Percentiles rank a stretch among this genome's conserved stretches.
These are phyloP conservation scores for Chorisops tibialis DNA, from an alignment of 2,888 invertebrate genomes.

Conservation along the genomic window DNA sequence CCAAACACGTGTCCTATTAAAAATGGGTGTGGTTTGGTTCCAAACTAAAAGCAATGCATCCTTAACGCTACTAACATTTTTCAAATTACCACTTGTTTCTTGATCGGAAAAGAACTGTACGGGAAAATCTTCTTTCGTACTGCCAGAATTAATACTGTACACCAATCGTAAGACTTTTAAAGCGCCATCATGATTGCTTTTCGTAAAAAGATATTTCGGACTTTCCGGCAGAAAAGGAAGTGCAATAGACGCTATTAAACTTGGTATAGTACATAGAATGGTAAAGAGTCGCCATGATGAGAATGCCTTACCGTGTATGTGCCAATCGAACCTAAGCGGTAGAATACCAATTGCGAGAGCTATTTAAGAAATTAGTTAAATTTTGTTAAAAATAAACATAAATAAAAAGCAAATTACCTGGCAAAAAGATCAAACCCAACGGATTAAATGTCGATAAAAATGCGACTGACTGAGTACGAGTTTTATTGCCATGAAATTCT, in stretches of 20 bases:
- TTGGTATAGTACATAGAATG: slow-evolving; percentile 61
- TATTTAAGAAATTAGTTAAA: slow-evolving; percentile 37
- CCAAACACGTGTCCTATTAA: slow-evolving; percentile 39
- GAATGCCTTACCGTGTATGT: slow-evolving; percentile 57
- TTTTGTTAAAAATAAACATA: background rate
- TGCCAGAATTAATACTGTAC: slow-evolving; percentile 57
- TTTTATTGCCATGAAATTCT: slow-evolving; percentile 56
- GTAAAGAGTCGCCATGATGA: slow-evolving; percentile 75
- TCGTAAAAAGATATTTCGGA: slow-evolving; percentile 70
- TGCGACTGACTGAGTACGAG: slow-evolving; percentile 56
- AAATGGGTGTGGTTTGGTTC: slow-evolving; percentile 46
- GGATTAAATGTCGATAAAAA: slow-evolving; percentile 59
- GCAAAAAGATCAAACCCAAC: slow-evolving; percentile 56
- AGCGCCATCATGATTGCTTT: slow-evolving; percentile 59
- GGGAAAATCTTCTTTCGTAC: slow-evolving; percentile 52
- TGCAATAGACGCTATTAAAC: slow-evolving; percentile 55
- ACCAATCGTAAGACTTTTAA: slow-evolving; percentile 60
- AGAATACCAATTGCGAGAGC: slow-evolving; percentile 68
- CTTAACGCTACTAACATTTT: slow-evolving; percentile 39
- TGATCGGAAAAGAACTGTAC: slow-evolving; percentile 47
- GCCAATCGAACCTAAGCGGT: slow-evolving; percentile 56
- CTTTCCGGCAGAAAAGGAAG: slow-evolving; percentile 69
- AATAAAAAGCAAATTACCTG: slow-evolving; percentile 46
- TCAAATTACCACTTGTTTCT: slow-evolving; percentile 41
- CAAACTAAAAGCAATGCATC: slow-evolving; percentile 45